Conservation (phyloP, 2,888 invertebrate genomes). For the Sialis fuliginosa region DNA sequence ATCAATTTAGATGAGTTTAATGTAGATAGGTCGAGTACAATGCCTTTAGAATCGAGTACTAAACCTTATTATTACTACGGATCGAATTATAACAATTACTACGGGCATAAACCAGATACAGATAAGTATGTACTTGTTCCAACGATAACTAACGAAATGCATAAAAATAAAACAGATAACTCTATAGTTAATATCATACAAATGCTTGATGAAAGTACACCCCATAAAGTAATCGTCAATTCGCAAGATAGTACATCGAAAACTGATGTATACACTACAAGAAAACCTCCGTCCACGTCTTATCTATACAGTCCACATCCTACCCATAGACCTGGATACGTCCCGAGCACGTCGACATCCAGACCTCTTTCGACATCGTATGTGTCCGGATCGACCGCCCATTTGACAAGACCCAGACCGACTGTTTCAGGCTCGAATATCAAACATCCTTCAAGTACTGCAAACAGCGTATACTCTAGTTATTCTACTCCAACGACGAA, state of each 20-base stretch:
- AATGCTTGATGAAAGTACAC: conserved; percentile 33
- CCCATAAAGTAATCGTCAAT: conserved; percentile 26
- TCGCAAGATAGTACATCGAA: conserved; percentile 10
- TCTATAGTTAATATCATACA: conserved; percentile 42
- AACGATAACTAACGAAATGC: conserved; percentile 26
- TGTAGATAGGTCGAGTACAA: conserved; percentile 13
- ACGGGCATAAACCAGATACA: conserved; percentile 17
- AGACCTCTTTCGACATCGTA: conserved; percentile 29
- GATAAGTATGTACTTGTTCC: conserved; percentile 38
- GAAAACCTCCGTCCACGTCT: conserved; percentile 28
- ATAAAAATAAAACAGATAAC: conserved; percentile 18
- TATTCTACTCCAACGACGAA: conserved; percentile 8
- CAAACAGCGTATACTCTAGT: conserved; percentile 6
- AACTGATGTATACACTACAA: conserved; percentile 17
- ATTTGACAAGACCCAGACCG: conserved; percentile 12
- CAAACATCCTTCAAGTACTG: conserved; percentile 6
- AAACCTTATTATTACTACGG: conserved; percentile 29
- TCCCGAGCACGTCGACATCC: conserved; percentile 10
- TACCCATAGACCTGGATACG: conserved; percentile 7
- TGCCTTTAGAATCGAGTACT: conserved; percentile 2
- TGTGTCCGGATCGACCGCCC: conserved; percentile 22
- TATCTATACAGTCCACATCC: conserved; percentile 25
- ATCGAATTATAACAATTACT: conserved; percentile 20
- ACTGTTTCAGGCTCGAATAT: conserved; percentile 8
- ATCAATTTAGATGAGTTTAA: conserved; percentile 21